phyloP scores from a whole-genome alignment of 2,888 invertebrate genomes.

The Empis livida region DNA sequence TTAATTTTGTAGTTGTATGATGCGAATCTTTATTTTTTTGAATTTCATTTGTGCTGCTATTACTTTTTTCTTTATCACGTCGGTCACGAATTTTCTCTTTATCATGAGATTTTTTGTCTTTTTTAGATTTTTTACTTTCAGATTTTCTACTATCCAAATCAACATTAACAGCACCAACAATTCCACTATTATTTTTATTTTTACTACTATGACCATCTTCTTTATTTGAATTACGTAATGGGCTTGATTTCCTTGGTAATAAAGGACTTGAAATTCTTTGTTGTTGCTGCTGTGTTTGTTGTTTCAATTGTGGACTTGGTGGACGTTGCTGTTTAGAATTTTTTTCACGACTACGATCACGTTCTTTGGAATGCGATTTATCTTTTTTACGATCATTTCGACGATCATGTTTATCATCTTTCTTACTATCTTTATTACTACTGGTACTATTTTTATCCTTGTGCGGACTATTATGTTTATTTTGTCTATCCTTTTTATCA shows the following conservation, averaged over 20 bases:
- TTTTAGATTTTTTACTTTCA: slow-evolving; percentile 38
- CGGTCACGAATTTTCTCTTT: slow-evolving; percentile 46
- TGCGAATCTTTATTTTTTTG: slow-evolving; percentile 11
- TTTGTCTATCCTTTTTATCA: slow-evolving; percentile 42
- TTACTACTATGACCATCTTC: slow-evolving; percentile 15
- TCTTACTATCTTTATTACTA: slow-evolving; percentile 34
- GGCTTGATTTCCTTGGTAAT: slow-evolving; percentile 1
- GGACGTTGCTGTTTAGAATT: slow-evolving; percentile 31
- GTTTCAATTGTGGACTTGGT: slow-evolving; percentile 22
- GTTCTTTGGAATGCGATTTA: slow-evolving; percentile 42
- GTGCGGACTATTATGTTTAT: slow-evolving; percentile 43
- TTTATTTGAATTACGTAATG: slow-evolving; percentile 22
- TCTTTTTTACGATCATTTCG: slow-evolving; percentile 40
- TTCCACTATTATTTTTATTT: slow-evolving; percentile 12
- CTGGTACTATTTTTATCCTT: slow-evolving; percentile 36
- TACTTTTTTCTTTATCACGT: slow-evolving; percentile 37
- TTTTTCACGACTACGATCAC: slow-evolving; percentile 40
- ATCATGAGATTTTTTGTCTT: slow-evolving; percentile 48
- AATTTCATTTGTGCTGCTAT: slow-evolving; percentile 21
- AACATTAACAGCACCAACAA: slow-evolving; percentile 7
- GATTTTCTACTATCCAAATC: slow-evolving; percentile 14
- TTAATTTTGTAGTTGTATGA: slow-evolving; percentile 5
- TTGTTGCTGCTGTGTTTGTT: slow-evolving; percentile 20
- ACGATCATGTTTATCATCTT: slow-evolving; percentile 34
- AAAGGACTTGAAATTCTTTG: slow-evolving; percentile 12